Evolutionary conservation across 1,140 invertebrate genomes (phyloP).

Genomic region (Drosophila orosa): DNA sequence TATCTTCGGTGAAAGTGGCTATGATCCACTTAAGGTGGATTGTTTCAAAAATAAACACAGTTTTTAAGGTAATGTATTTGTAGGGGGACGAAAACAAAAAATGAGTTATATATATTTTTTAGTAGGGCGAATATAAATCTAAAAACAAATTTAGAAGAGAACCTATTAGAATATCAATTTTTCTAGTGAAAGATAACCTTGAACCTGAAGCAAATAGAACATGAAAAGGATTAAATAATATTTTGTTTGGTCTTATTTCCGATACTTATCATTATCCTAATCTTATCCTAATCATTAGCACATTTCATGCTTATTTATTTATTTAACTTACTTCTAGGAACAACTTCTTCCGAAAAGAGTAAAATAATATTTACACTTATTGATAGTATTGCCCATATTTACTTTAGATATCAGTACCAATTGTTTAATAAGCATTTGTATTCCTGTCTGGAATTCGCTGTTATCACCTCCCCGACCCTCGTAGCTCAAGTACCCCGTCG

Average conservation of each 20-base stretch:
- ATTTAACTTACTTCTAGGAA: neutral
- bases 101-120: neutral
- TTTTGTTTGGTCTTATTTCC: too few species aligned
- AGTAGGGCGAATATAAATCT: too few species aligned
- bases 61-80: neutral
- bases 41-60: slow-evolving; percentile 1
- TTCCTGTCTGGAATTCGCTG: slow-evolving; percentile 1
- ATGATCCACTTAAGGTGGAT: slow-evolving; percentile 2
- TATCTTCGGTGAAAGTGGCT: slow-evolving; percentile 9
- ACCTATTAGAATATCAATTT: neutral
- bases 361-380: neutral
- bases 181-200: too few species aligned
- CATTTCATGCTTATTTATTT: neutral
- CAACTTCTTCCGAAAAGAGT: neutral
- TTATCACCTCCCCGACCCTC: slow-evolving; percentile 3
- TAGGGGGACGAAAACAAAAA: neutral
- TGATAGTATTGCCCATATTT: slow-evolving; percentile 5
- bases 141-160: neutral
- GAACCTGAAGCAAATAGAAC: neutral
- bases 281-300: neutral
- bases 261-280: neutral
- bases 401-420: slow-evolving; percentile 1
- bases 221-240: too few species aligned
- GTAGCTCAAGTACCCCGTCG: slow-evolving; percentile 2
- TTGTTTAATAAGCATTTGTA: slow-evolving; percentile 24